Evolutionary conservation across 2,113 vertebrate species (phyloP).

Genomic region (Paradoxurus hermaphroditus): DNA sequence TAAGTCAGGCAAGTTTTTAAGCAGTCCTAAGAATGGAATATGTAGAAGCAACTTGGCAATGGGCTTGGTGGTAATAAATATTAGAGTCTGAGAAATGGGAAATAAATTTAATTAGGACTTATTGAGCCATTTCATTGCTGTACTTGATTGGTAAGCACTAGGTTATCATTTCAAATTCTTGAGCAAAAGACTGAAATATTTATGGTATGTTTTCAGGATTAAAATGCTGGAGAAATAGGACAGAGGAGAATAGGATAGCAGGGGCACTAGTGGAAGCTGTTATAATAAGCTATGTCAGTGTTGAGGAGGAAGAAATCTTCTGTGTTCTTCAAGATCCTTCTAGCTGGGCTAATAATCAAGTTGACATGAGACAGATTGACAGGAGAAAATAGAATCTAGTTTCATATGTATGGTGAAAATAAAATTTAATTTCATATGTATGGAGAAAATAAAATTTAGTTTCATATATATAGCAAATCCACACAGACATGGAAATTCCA

Average conservation of each 20-base stretch:
- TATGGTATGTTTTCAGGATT: background rate
- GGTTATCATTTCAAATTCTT: slow-evolving; percentile 1
- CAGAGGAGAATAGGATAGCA: background rate
- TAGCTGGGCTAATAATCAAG: background rate
- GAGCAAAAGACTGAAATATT: background rate
- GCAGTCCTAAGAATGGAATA: background rate
- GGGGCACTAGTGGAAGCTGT: background rate
- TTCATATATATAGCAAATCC: background rate
- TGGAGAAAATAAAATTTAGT: background rate
- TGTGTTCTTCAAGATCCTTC: background rate
- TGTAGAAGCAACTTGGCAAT: background rate
- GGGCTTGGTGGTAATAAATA: background rate
- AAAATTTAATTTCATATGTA: background rate
- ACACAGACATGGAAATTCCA: background rate
- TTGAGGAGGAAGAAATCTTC: background rate
- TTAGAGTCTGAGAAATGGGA: background rate
- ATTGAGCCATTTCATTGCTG: background rate
- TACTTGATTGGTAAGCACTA: background rate
- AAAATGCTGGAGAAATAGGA: background rate
- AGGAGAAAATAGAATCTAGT: background rate
- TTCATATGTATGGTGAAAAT: background rate
- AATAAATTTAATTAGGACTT: slow-evolving; percentile 14
- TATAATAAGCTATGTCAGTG: background rate
- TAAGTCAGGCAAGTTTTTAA: background rate
- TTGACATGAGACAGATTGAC: background rate